Evolutionary conservation across 2,113 vertebrate genomes (phyloP).

Genomic region (Sisor rabdophorus): DNA sequence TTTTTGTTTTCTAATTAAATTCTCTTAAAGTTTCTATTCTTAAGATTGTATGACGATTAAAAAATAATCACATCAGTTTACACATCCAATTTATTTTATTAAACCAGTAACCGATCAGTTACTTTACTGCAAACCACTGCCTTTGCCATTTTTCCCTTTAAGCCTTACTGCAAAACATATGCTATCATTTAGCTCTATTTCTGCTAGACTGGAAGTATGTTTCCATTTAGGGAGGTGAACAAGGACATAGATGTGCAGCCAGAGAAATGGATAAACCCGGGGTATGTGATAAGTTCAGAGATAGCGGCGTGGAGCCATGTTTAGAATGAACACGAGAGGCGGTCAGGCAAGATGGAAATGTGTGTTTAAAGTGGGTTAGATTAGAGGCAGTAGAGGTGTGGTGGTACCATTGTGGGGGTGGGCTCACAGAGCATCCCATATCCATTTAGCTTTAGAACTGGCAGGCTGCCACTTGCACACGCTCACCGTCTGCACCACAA

Average conservation of each 20-base stretch:
- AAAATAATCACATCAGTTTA: neutral
- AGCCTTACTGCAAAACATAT: neutral
- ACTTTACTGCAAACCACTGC: neutral
- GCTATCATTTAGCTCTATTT: slow-evolving; percentile 23
- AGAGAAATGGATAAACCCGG: slow-evolving; percentile 45
- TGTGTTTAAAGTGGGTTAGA: slow-evolving; percentile 75
- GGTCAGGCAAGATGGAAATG: slow-evolving; percentile 67
- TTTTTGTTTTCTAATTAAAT: slow-evolving; percentile 43
- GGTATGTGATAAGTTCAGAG: slow-evolving; percentile 66
- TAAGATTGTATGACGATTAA: neutral
- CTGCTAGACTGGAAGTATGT: slow-evolving; percentile 29
- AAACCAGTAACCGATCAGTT: neutral
- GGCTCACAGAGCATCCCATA: slow-evolving; percentile 18
- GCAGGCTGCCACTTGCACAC: slow-evolving; percentile 6
- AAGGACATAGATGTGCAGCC: slow-evolving; percentile 39
- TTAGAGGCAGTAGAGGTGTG: slow-evolving; percentile 69
- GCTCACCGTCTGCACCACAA: slow-evolving; percentile 20
- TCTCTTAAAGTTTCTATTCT: slow-evolving; percentile 31
- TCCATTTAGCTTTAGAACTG: slow-evolving; percentile 15
- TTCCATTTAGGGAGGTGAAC: slow-evolving; percentile 38
- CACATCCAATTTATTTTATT: neutral
- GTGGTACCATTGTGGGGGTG: slow-evolving; percentile 36
- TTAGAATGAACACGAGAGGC: slow-evolving; percentile 73
- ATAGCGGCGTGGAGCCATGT: slow-evolving; percentile 68
- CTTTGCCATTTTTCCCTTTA: neutral